Percentiles rank a stretch among this genome's conserved stretches.
phyloP scores from a whole-genome alignment of 1,140 invertebrate genomes.

The Panagrolaimus sp. region DNA sequence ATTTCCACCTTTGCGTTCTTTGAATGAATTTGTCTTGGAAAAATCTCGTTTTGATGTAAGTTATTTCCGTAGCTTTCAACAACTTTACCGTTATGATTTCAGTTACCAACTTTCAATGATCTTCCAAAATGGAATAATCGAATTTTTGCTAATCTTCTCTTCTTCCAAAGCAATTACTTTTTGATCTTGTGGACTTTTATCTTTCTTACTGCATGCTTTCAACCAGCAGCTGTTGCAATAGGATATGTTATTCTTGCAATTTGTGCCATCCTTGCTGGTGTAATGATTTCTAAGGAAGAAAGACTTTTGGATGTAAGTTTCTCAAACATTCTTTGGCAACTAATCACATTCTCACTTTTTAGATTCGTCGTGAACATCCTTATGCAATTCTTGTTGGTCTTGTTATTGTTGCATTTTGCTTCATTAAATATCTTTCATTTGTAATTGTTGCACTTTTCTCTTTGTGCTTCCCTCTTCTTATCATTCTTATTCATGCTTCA shows the following conservation, averaged over 20 bases:
- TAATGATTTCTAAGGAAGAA: too few relatives aligned
- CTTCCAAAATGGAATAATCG: conserved; percentile 76
- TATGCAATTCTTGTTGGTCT: conserved; percentile 34
- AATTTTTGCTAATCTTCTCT: conserved; percentile 75
- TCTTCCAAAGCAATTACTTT: conserved; percentile 83
- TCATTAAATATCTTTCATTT: conserved; percentile 29
- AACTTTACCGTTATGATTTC: neutral
- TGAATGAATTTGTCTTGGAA: conserved; percentile 74
- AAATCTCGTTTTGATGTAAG: conserved; percentile 72
- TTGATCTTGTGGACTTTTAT: conserved; percentile 70
- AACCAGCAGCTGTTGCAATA: conserved; percentile 30
- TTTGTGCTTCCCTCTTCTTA: conserved; percentile 34
- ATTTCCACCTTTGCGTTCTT: conserved; percentile 69
- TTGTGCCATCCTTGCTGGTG: too few relatives aligned
- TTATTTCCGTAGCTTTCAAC: neutral
- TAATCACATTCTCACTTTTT: conserved; percentile 23
- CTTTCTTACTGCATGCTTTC: conserved; percentile 61
- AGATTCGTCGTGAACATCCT: conserved; percentile 44
- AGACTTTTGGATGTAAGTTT: neutral
- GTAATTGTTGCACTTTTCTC: conserved; percentile 41
- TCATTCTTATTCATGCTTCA: conserved; percentile 75
- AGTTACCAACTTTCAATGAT: conserved; percentile 70
- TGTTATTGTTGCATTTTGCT: conserved; percentile 31
- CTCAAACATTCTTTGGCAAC: too few relatives aligned
- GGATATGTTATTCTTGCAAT: conserved; percentile 19